A percentile compares a stretch with the other conserved stretches of the same genome.
phyloP scores from a whole-genome alignment of 2,113 vertebrate genomes.

The Thymallus thymallus region DNA sequence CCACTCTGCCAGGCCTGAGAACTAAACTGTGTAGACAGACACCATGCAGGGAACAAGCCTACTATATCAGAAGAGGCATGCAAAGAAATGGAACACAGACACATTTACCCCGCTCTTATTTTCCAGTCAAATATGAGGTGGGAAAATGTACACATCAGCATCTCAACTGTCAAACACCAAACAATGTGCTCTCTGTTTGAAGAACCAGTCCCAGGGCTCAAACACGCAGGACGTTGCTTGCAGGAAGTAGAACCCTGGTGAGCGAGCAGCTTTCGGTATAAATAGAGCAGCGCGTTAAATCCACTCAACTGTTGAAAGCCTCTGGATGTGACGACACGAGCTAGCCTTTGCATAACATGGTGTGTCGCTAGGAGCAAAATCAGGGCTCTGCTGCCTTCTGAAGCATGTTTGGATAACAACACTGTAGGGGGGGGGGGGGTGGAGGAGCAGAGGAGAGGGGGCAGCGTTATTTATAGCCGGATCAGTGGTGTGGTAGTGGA shows the following conservation, averaged over 20 bases:
- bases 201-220: neutral
- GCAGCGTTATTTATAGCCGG: conserved; percentile 66
- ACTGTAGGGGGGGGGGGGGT: too few relatives aligned
- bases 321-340: too few relatives aligned
- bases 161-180: neutral
- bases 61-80: neutral
- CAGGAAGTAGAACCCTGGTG: too few relatives aligned
- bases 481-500: conserved; percentile 44
- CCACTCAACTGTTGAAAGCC: too few relatives aligned
- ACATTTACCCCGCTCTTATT: neutral
- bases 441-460: conserved; percentile 12
- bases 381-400: too few relatives aligned
- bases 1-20: conserved; percentile 21
- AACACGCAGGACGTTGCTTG: too few relatives aligned
- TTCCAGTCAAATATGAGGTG: neutral
- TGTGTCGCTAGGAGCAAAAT: too few relatives aligned
- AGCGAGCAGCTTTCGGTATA: too few relatives aligned
- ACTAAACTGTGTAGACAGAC: conserved; percentile 21
- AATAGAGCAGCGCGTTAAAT: too few relatives aligned
- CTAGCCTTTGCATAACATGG: too few relatives aligned
- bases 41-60: neutral
- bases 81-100: neutral
- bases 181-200: neutral
- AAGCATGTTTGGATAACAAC: too few relatives aligned
- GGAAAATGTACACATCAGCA: neutral